These are phyloP conservation scores for Fissipunctia ypsillon DNA, from an alignment of 2,888 invertebrate species.

Conservation along the genomic window DNA sequence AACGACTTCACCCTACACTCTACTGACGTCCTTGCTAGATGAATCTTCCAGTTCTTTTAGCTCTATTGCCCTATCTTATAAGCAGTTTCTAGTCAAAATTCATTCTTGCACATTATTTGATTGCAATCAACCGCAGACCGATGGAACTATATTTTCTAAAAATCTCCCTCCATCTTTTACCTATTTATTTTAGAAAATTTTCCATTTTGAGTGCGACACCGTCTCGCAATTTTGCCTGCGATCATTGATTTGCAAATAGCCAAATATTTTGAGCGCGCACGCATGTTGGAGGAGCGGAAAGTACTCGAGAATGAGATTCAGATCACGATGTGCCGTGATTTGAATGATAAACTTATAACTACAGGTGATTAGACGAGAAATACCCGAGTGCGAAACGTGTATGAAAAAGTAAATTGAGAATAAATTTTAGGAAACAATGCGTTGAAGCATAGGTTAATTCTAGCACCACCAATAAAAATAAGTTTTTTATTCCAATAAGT, in stretches of 20 bases:
- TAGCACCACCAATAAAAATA: not conserved
- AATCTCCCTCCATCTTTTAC: constrained; percentile 1
- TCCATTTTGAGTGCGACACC: constrained; percentile 38
- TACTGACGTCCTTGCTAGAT: not conserved
- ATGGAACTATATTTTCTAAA: constrained; percentile 6
- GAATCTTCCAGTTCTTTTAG: not conserved
- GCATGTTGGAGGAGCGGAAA: constrained; percentile 44
- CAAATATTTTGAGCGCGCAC: constrained; percentile 53
- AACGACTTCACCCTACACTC: not conserved
- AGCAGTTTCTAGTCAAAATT: not conserved
- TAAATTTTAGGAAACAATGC: constrained; percentile 10
- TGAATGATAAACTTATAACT: constrained; percentile 59
- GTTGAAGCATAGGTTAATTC: not conserved
- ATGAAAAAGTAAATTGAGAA: not conserved
- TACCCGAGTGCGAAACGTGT: constrained; percentile 9
- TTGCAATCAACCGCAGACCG: not conserved
- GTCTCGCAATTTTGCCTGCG: constrained; percentile 37
- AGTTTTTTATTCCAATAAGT: not conserved
- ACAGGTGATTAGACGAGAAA: constrained; percentile 40
- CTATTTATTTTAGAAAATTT: constrained; percentile 12
- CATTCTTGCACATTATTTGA: not conserved
- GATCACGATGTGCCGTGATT: constrained; percentile 59
- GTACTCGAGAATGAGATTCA: constrained; percentile 54
- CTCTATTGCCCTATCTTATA: not conserved
- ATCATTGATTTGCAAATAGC: constrained; percentile 64